phyloP scores from a whole-genome alignment of 1,140 invertebrate species.

The Pygmarrhopalites habei region DNA sequence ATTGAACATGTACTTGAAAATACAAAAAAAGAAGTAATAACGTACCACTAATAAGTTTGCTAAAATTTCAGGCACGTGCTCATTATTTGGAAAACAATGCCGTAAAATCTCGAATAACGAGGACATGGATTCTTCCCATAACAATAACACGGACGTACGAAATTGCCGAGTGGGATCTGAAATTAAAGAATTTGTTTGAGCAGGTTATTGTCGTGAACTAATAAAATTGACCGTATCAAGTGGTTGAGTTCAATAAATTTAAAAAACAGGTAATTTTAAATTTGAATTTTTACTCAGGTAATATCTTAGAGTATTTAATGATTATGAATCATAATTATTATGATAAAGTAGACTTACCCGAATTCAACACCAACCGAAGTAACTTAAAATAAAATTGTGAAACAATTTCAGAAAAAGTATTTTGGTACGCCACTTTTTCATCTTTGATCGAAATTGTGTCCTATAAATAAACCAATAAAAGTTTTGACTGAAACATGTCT shows the following conservation, averaged over 20 bases:
- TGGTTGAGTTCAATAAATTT: not conserved
- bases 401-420: slow-evolving; percentile 14
- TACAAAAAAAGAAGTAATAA: too few relatives aligned
- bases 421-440: slow-evolving; percentile 7
- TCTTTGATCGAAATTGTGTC: slow-evolving; percentile 10
- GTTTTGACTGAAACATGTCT: not conserved
- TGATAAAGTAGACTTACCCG: slow-evolving; percentile 13
- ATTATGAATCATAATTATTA: not conserved
- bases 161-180: not conserved
- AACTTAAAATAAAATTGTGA: slow-evolving; percentile 18
- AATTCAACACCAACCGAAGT: slow-evolving; percentile 7
- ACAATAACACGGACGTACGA: not conserved
- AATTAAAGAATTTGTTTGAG: not conserved
- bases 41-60: too few relatives aligned
- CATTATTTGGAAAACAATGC: too few relatives aligned
- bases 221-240: not conserved
- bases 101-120: too few relatives aligned
- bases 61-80: too few relatives aligned
- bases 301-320: not conserved
- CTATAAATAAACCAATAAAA: slow-evolving; percentile 7
- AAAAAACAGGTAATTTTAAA: not conserved
- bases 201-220: not conserved
- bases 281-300: not conserved
- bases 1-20: too few relatives aligned
- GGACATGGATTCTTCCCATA: slow-evolving; percentile 4